Conservation (phyloP, 2,888 invertebrate species). For the Phyto melanocephala region DNA sequence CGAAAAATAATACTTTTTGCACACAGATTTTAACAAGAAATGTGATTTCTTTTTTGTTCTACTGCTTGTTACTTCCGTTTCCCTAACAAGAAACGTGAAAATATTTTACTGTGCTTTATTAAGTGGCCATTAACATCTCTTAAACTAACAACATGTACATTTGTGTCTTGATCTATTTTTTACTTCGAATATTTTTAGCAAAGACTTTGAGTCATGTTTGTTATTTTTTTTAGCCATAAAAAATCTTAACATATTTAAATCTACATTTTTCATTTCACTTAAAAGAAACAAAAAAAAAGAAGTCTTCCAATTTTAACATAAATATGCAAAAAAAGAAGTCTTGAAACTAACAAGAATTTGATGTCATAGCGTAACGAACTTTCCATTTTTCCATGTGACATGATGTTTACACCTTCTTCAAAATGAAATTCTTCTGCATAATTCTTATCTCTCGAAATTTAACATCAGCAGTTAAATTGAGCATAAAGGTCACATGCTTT, state of each 20-base stretch:
- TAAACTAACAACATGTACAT: background rate
- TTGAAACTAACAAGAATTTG: constrained; percentile 28
- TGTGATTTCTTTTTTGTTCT: background rate
- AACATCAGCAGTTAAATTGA: constrained; percentile 40
- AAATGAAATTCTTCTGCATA: constrained; percentile 17
- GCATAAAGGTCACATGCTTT: constrained; percentile 20
- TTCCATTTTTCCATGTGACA: constrained; percentile 35
- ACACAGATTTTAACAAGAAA: background rate
- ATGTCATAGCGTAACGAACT: constrained; percentile 38
- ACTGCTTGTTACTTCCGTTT: constrained; percentile 26
- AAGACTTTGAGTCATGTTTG: too few relatives aligned
- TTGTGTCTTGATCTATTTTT: background rate
- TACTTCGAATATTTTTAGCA: background rate
- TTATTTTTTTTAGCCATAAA: too few relatives aligned
- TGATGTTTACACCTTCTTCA: constrained; percentile 27
- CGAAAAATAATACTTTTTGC: constrained; percentile 3
- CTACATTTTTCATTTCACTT: constrained; percentile 9
- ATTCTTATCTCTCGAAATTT: constrained; percentile 1
- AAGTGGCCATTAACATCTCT: constrained; percentile 23
- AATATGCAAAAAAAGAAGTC: constrained; percentile 21
- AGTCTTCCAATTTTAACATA: constrained; percentile 11
- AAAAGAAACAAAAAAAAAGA: background rate
- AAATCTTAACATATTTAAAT: constrained; percentile 2
- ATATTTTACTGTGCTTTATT: constrained; percentile 31
- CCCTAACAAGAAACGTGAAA: constrained; percentile 20